Conservation (phyloP, 2,888 invertebrate genomes). For the Drosophila mercatorum region DNA sequence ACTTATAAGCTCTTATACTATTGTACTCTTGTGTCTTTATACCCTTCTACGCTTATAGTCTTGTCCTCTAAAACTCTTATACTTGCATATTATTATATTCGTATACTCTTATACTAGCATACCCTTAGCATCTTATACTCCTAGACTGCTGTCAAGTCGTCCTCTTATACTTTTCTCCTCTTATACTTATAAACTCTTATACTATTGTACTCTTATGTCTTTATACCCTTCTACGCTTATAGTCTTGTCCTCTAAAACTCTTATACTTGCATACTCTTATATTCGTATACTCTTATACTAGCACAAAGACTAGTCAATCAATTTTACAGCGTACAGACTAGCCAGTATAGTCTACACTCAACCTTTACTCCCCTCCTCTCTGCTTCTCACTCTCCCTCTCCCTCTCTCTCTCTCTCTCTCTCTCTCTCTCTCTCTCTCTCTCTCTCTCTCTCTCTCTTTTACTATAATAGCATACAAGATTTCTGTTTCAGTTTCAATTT, state of each 20-base stretch:
- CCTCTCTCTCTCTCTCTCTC: background rate
- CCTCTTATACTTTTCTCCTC: background rate
- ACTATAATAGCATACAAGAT: background rate
- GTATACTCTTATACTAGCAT: background rate
- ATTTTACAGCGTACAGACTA: background rate
- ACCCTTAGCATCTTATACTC: background rate
- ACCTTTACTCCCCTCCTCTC: too few species aligned
- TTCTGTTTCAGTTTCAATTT: conserved; percentile 20
- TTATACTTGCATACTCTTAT: background rate
- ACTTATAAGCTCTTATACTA: background rate
- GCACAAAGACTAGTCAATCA: background rate
- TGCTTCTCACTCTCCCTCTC: too few species aligned
- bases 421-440: background rate
- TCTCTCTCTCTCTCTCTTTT: background rate
- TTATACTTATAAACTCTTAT: background rate
- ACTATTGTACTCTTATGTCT: background rate
- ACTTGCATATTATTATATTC: background rate
- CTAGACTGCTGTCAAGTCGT: background rate
- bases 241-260: background rate
- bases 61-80: background rate
- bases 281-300: background rate
- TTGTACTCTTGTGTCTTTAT: background rate
- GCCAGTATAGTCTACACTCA: too few species aligned
- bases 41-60: background rate
- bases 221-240: background rate